A percentile compares a stretch with the other conserved stretches of the same genome.
phyloP scores from a whole-genome alignment of 2,888 invertebrate genomes.

The Cephonodes hylas region DNA sequence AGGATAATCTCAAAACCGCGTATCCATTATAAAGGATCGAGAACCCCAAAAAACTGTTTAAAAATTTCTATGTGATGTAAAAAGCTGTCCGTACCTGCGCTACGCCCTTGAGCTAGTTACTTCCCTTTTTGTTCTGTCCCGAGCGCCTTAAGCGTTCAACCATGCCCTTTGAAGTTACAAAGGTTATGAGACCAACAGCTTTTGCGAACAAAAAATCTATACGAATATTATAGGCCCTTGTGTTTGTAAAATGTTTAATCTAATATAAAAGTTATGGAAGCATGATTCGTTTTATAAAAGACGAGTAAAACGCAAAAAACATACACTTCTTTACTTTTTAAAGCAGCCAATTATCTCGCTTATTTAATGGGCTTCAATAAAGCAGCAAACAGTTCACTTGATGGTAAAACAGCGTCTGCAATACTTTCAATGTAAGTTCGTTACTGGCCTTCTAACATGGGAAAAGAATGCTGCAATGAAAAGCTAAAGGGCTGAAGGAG shows the following conservation, averaged over 20 bases:
- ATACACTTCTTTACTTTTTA: too few species aligned
- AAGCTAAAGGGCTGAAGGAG: too few species aligned
- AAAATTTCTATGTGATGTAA: background rate
- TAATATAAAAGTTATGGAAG: background rate
- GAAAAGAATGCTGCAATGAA: too few species aligned
- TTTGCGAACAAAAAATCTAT: background rate
- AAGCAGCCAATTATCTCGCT: too few species aligned
- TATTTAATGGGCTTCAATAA: too few species aligned
- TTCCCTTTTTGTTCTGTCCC: background rate
- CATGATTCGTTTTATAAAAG: background rate
- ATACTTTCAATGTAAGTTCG: too few species aligned
- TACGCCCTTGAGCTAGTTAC: background rate
- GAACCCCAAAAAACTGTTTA: background rate
- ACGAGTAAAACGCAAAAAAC: background rate
- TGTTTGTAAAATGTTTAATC: too few species aligned
- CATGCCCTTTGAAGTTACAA: constrained; percentile 5
- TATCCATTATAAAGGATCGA: too few species aligned
- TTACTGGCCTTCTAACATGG: too few species aligned
- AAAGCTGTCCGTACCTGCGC: background rate
- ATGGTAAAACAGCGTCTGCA: too few species aligned
- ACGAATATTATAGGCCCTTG: background rate
- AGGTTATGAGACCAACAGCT: background rate
- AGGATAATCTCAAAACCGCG: too few species aligned
- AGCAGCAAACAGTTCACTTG: too few species aligned
- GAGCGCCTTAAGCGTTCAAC: background rate